Evolutionary conservation across 2,888 invertebrate species (phyloP), one percentile per base, ranked within the genome.

Genomic region (Philaethria dido): DNA sequence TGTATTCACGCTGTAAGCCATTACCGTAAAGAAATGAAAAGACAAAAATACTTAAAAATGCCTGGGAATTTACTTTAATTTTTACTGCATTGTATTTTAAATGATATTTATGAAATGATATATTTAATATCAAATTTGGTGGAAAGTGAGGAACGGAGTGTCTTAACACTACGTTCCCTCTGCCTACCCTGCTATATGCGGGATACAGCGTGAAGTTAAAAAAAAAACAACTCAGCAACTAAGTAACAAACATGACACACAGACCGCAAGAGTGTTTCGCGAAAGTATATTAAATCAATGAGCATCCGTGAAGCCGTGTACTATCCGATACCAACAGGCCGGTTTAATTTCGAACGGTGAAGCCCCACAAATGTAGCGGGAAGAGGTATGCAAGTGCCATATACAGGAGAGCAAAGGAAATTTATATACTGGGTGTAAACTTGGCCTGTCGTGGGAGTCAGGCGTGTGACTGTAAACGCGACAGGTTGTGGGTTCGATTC

Each of bases 331-430:
- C 66, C 71, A 68, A 71, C 71, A 72, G 69, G 65, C 66, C 72
- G 78, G 79, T 80, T 83, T 82, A 83, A 85, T 85, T 84, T 84
- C 79, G 78, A 78, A 64, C 75, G 73, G 70, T 73, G 81, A 85
- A 83, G 80, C 84, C 84, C 65, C 82, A 84, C 76, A 76, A 84
- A 80, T 78, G 81, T 66, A 67, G 62, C 64, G 4, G 39, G 63
- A n/a, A 36, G 22, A 42, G 65, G 72, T 70, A 61, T 75, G 70
- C n/a, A 1, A 73, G 75, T 13, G 62, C 72, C 69, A 59, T 16
- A 55, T 75, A 69, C n/a, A 1, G 73, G 75, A 74, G 76, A 57
- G 13, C 13, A 33, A 55, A 33, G 11, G 14, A 47, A n/a, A 54
- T 36, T 52, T 18, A 45, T 14, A 64, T 69, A n/a, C n/a, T n/a